Base-by-base conservation (phyloP, 2,888 invertebrate genomes). In the Leucozona laternaria region DNA sequence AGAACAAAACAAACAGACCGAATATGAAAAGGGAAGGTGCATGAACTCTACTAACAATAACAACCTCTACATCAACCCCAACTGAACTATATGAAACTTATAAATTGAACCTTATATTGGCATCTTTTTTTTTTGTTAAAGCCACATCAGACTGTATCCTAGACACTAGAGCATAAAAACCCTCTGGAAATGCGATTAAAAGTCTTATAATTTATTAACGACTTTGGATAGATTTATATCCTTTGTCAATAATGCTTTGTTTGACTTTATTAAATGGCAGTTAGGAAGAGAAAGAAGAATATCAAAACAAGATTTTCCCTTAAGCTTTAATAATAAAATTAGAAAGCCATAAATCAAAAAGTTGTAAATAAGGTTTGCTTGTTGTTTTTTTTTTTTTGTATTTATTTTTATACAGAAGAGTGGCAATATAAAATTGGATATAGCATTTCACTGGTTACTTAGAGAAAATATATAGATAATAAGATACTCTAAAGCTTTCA, bases 341-440 rank as follows among this genome's bases (percentile, higher is more conserved):
- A 22, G 8, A 58, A 58, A 58, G 15, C 4, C 22, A 58, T 58
- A 22, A 58, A 37, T 58, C 37, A 58, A 34, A 58, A 58, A 58
- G 58, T 58, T 58, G n/a, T 34, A 58, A 37, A 11, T 58, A 10
- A 17, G 11, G 31, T 15, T 31, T 17, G 4, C 10, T 55, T 55
- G 15, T 31, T 17, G 31, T 8, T 17, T 57, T 57, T 6, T 2
- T 20, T 45, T n/a, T 10, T 48, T 0, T 50, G 2, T 11, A 6
- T 11, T n/a, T n/a, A n/a, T n/a, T n/a, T n/a, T n/a, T n/a, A 4
- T 50, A 13, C 4, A 13, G 48, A 22, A 13, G 22, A 48, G 0
- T 48, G 4, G 4, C 11, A 48, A 45, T 28, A n/a, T n/a, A n/a
- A n/a, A n/a, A n/a, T n/a, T n/a, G n/a, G n/a, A n/a, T n/a, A n/a